Evolutionary conservation across 1,140 invertebrate species (phyloP).

Genomic region (Nymphalis io): DNA sequence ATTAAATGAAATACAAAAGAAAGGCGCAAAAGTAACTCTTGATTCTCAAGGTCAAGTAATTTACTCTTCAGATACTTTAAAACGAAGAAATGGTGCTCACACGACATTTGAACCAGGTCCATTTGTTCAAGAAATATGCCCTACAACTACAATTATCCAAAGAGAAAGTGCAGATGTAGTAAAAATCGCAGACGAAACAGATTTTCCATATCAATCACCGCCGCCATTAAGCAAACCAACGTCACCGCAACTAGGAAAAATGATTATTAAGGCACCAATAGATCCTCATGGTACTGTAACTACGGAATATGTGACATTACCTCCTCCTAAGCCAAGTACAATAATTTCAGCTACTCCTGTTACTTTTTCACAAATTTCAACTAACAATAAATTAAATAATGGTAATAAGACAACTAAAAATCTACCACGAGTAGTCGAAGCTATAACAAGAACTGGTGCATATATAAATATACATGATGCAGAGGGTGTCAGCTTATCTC

Average conservation of each 20-base stretch:
- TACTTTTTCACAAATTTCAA: conserved; percentile 56
- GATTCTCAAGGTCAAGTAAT: conserved; percentile 94
- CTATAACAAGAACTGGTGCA: conserved; percentile 82
- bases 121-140: conserved; percentile 84
- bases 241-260: conserved; percentile 83
- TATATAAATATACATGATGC: conserved; percentile 87
- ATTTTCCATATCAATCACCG: conserved; percentile 67
- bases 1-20: conserved; percentile 74
- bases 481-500: conserved; percentile 83
- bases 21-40: conserved; percentile 90
- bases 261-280: conserved; percentile 83
- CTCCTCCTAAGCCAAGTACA: conserved; percentile 82
- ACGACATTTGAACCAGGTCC: conserved; percentile 92
- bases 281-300: conserved; percentile 81
- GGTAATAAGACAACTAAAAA: conserved; percentile 54
- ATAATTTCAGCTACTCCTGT: conserved; percentile 81
- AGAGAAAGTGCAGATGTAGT: conserved; percentile 73
- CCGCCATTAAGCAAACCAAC: conserved; percentile 69
- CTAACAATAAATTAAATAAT: conserved; percentile 31
- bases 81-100: conserved; percentile 89
- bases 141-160: conserved; percentile 70
- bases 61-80: conserved; percentile 93
- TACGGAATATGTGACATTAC: conserved; percentile 83
- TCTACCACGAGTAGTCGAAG: conserved; percentile 68
- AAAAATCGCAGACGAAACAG: conserved; percentile 72